These are phyloP conservation scores for Matsumyia berberina DNA, from an alignment of 2,888 invertebrate species.

Conservation along the genomic window DNA sequence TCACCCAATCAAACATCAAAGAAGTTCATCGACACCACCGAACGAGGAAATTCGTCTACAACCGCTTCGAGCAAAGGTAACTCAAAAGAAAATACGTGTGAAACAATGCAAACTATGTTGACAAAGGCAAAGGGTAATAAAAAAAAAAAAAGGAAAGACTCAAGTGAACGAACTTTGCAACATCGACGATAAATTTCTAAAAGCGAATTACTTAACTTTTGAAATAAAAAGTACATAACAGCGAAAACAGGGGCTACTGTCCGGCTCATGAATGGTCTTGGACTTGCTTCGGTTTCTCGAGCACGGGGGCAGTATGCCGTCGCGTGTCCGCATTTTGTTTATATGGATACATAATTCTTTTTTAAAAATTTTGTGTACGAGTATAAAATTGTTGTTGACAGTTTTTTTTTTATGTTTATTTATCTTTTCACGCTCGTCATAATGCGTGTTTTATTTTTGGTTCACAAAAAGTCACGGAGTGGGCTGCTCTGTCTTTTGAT, in stretches of 20 bases:
- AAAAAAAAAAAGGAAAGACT: neutral
- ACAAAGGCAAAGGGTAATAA: slow-evolving; percentile 21
- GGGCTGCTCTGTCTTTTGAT: neutral
- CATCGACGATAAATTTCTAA: slow-evolving; percentile 4
- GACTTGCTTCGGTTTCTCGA: slow-evolving; percentile 12
- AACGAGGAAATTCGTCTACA: slow-evolving; percentile 20
- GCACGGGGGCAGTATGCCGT: slow-evolving; percentile 53
- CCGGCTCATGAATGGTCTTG: slow-evolving; percentile 1
- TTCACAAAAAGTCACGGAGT: slow-evolving; percentile 32
- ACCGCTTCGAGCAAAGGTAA: neutral
- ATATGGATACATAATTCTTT: slow-evolving; percentile 33
- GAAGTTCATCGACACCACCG: slow-evolving; percentile 53
- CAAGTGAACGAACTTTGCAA: slow-evolving; percentile 57
- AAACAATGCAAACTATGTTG: slow-evolving; percentile 48
- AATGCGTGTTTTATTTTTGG: slow-evolving; percentile 28
- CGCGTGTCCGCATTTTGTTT: slow-evolving; percentile 36
- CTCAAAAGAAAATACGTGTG: neutral
- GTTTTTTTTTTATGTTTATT: slow-evolving; percentile 27
- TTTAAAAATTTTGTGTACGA: no score
- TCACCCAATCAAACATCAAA: slow-evolving; percentile 39
- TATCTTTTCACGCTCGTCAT: slow-evolving; percentile 18
- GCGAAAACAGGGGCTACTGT: neutral
- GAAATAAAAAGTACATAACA: slow-evolving; percentile 13
- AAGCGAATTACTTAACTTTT: slow-evolving; percentile 33
- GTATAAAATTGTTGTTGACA: neutral